Conservation (phyloP, 2,797 vertebrate genomes). For the Salarias fasciatus region DNA sequence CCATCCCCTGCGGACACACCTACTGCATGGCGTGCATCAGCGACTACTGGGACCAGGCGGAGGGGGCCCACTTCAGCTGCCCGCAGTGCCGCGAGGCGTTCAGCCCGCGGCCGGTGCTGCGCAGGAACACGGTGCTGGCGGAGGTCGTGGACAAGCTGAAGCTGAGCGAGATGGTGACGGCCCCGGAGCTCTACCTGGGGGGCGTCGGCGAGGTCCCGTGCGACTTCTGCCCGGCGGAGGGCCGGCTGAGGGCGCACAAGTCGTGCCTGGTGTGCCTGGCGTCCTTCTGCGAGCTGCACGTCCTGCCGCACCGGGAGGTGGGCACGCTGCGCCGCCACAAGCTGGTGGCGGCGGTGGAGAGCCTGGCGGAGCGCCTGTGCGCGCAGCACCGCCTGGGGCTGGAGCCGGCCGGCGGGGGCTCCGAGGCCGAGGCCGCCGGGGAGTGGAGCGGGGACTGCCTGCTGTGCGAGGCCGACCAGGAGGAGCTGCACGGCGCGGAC, state of each 20-base stretch:
- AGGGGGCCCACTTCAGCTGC: constrained; percentile 65
- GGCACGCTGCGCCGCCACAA: constrained; percentile 90
- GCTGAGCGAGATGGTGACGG: constrained; percentile 39
- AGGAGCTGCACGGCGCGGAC: constrained; percentile 61
- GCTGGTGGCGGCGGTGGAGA: constrained; percentile 87
- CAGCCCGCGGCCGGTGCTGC: constrained; percentile 78
- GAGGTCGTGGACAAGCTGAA: constrained; percentile 77
- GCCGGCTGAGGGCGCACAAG: constrained; percentile 87
- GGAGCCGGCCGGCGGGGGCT: constrained; percentile 72
- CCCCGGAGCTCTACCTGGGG: constrained; percentile 48
- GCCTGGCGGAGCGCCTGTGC: constrained; percentile 88
- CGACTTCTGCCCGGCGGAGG: constrained; percentile 88
- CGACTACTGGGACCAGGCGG: constrained; percentile 79
- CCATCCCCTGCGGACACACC: constrained; percentile 85
- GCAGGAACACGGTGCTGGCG: constrained; percentile 79
- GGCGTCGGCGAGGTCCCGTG: constrained; percentile 87
- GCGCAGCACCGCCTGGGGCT: constrained; percentile 89
- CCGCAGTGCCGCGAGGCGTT: constrained; percentile 83
- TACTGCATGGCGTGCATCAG: constrained; percentile 86
- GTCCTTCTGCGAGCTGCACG: constrained; percentile 90
- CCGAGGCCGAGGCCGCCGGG: constrained; percentile 37
- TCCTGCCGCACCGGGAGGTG: constrained; percentile 90
- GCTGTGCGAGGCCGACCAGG: constrained; percentile 75
- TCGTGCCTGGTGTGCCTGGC: constrained; percentile 93
- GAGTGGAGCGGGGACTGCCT: constrained; percentile 71